Conservation (phyloP, 2,797 vertebrate species). For the Halcyon badia region DNA sequence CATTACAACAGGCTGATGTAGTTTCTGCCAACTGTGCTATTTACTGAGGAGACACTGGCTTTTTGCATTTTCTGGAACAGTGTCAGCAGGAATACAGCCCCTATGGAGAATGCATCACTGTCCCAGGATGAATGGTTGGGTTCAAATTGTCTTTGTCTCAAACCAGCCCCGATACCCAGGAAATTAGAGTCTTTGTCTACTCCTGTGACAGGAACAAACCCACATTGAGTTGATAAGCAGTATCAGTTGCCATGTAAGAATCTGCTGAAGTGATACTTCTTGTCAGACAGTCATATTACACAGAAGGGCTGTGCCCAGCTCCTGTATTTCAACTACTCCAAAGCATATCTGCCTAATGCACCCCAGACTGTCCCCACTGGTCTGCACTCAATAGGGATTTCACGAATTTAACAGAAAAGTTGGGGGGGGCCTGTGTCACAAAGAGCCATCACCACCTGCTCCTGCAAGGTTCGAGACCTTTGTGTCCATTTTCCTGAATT, state of each 20-base stretch:
- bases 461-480: neutral
- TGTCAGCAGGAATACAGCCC: neutral
- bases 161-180: neutral
- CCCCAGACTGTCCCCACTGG: accelerated
- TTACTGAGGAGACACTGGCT: neutral
- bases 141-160: neutral
- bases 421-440: accelerated
- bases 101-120: neutral
- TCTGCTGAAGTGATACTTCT: neutral
- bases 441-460: accelerated
- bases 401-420: neutral
- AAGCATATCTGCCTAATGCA: neutral
- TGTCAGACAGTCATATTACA: neutral
- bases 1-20: neutral
- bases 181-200: neutral
- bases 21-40: neutral
- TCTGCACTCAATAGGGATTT: neutral
- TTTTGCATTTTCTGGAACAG: neutral
- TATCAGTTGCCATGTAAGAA: neutral
- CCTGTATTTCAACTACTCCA: neutral
- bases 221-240: neutral
- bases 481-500: neutral
- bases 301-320: neutral
- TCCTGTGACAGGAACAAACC: neutral
- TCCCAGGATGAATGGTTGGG: neutral